Base-by-base conservation (phyloP, 2,797 vertebrate genomes). In the Fistularia tabacaria region DNA sequence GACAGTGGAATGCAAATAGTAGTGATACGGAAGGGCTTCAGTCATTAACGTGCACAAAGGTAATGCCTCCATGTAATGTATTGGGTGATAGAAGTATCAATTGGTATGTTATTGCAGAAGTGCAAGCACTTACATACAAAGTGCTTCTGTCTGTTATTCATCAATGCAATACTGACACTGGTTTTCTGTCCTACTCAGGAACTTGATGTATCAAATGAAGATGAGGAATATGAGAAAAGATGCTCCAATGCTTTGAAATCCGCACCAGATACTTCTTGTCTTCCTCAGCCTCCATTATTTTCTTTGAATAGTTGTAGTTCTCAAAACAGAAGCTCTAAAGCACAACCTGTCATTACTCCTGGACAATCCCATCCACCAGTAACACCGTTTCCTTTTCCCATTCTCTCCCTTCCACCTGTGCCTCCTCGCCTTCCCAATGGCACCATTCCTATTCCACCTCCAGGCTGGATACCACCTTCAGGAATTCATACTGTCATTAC, bases 171-270 rank as follows among this genome's bases (percentile, higher is more conserved):
- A 13, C 7, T 15, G 8, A 36, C 11, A 36, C 12, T 44, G 15
- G 7, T 39, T 69, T 14, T 45, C 7, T 58, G 11, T 84, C 49
- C 49, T 47, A 25, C 39, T 66, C 6, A 99, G 97, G 90, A 88
- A 57, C 88, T 86, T 71, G 88, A 88, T 77, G 91, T 90, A 56
- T 91, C 89, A 0, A 89, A 92, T 36, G 92, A 93, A 73, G 92
- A 93, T 77, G 91, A 92, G 89, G 91, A 93, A 25, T 25, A 25
- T 25, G 57, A 91, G 0, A 90, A 91, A 0, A 91, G 90, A 86
- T 90, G 82, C 75, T 88, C 88, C 46, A 83, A 81, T 0, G 88
- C 90, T 0, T 87, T 90, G 41, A 90, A 88, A 69, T 80, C 89
- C 64, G 85, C 43, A 3, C 85, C 3, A 76, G 85, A 13, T 85